Evolutionary conservation across 1,140 invertebrate genomes (phyloP).

Genomic region (Drosophila rufa): DNA sequence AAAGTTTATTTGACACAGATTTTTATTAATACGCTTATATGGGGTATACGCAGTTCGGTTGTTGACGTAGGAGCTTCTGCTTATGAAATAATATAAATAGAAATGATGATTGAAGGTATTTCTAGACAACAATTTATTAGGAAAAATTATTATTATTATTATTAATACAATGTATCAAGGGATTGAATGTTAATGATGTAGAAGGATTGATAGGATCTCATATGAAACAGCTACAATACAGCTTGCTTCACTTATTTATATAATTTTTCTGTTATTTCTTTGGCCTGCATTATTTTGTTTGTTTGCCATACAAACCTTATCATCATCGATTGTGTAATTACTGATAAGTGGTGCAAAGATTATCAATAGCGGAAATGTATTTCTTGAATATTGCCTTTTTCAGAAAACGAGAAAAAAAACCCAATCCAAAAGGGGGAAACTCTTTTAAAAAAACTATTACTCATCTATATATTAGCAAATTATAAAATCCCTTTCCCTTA

Average conservation of each 20-base stretch:
- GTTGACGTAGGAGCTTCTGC: background rate
- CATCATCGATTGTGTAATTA: conserved; percentile 21
- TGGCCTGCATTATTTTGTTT: conserved; percentile 2
- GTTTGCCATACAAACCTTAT: conserved; percentile 3
- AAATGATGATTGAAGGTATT: background rate
- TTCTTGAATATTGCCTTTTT: background rate
- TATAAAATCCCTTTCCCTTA: background rate
- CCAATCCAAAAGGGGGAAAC: too few relatives aligned
- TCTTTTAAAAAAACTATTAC: background rate
- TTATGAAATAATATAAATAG: background rate
- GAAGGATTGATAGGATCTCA: background rate
- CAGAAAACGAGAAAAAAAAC: background rate
- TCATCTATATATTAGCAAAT: background rate
- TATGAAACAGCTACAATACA: background rate
- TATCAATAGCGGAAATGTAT: conserved; percentile 40
- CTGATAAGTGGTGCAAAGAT: conserved; percentile 36
- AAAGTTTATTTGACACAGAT: conserved; percentile 80
- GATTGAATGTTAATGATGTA: background rate
- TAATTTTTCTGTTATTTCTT: background rate
- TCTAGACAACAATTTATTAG: background rate
- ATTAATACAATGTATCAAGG: too few relatives aligned
- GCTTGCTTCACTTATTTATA: background rate
- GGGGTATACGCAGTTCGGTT: background rate
- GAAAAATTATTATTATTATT: too few relatives aligned
- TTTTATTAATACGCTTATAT: conserved; percentile 26